Base-by-base conservation (phyloP, 1,140 invertebrate species). In the Daktulosphaira vitifoliae region DNA sequence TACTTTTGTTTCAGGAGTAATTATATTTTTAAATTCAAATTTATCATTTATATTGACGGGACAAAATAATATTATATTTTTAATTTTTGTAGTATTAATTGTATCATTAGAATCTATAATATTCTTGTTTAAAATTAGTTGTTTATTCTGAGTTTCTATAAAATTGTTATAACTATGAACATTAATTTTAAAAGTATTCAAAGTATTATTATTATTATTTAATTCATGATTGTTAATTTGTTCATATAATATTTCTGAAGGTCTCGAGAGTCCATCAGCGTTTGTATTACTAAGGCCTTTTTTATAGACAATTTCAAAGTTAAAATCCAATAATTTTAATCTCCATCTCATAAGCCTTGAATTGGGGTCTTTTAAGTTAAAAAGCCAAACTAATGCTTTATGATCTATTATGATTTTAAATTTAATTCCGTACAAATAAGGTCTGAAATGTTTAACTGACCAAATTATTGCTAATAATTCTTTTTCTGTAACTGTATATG, bases 351-450 rank as follows among this genome's bases (percentile, higher is more conserved):
- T 18, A 11, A 71, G 46, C 18, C 66, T 44, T 11, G 69, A 66
- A 49, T 50, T 67, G 0, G 67, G 68, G 38, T 76, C 70, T 68
- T 74, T 49, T 49, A 11, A 68, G 66, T 49, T 73, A 33, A 74
- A 72, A 20, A 82, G 68, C 73, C 76, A 81, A 42, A 67, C 71
- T 23, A 81, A 69, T 1, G 76, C 75, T 66, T 75, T 74, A 62
- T 81, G 78, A 66, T 82, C 80, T 0, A 79, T 81, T 29, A 74
- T 68, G 8, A 79, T 75, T 29, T 68, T 74, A 62, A 81, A 78
- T 44, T 76, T 71, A 49, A 54, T 73, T 22, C 74, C 75, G 67
- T 74, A 74, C 6, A 81, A 65, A 71, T 77, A 80, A 44, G 73
- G 70, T 68, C 74, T 49, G 68, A 78, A 78, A 53, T 74, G 72